phyloP scores from a whole-genome alignment of 2,113 vertebrate species.

The Tyto alba region DNA sequence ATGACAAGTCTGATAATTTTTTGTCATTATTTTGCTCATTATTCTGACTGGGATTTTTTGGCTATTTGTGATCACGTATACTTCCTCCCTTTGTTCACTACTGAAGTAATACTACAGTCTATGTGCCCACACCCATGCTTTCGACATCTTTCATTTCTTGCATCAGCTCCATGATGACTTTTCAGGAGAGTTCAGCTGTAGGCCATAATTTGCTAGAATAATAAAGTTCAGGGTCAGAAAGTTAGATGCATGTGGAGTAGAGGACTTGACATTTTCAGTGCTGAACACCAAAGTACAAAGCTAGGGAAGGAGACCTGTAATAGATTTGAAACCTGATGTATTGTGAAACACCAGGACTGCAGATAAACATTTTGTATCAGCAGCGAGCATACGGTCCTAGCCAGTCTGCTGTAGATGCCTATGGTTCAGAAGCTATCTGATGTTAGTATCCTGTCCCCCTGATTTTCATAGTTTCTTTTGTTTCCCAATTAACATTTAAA shows the following conservation, averaged over 20 bases:
- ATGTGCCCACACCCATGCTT: background rate
- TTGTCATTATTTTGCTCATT: background rate
- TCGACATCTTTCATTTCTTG: background rate
- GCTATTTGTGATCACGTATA: background rate
- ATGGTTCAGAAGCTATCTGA: background rate
- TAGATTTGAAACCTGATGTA: background rate
- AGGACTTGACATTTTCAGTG: background rate
- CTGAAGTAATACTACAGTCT: background rate
- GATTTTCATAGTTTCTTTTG: background rate
- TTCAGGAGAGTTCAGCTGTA: background rate
- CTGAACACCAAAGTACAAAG: background rate
- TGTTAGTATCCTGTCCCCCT: background rate
- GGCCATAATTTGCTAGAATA: background rate
- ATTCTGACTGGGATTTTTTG: background rate
- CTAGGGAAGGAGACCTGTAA: background rate
- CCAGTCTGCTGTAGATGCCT: background rate
- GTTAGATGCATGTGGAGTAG: background rate
- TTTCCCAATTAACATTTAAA: background rate
- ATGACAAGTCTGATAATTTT: background rate
- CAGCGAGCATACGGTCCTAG: background rate
- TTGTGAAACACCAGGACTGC: background rate
- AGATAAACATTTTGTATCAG: background rate
- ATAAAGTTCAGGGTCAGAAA: background rate
- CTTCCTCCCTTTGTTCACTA: background rate
- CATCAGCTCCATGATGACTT: background rate